A percentile compares a stretch with the other conserved stretches of the same genome.
Evolutionary conservation across 1,140 invertebrate species (phyloP).

Genomic region (Aradophagus sp.): DNA sequence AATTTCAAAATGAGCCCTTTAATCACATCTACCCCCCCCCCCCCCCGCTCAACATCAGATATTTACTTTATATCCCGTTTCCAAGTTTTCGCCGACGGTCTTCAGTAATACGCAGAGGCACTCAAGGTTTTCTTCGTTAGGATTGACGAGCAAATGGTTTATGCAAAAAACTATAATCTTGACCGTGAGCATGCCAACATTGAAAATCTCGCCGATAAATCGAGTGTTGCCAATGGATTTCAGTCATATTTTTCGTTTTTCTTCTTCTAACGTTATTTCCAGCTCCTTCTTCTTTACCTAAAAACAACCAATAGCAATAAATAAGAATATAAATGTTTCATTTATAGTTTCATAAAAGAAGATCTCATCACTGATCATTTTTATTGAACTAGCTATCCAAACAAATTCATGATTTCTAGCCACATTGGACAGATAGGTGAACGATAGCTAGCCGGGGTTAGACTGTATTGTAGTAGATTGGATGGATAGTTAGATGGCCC

Average conservation of each 20-base stretch:
- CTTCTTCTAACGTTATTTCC: slow-evolving; percentile 80
- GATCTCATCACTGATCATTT: too few species aligned
- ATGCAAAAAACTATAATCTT: slow-evolving; percentile 94
- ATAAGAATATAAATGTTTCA: neutral
- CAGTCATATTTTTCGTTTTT: slow-evolving; percentile 84
- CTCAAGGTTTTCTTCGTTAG: slow-evolving; percentile 93
- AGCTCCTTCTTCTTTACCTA: slow-evolving; percentile 85
- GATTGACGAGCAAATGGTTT: slow-evolving; percentile 82
- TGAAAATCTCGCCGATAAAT: slow-evolving; percentile 94
- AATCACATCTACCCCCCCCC: too few species aligned
- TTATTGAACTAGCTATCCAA: too few species aligned
- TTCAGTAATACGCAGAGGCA: slow-evolving; percentile 93
- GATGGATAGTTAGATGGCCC: too few species aligned
- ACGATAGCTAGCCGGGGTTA: too few species aligned
- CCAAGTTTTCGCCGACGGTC: slow-evolving; percentile 93
- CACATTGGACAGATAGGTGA: too few species aligned
- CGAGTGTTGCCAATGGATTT: slow-evolving; percentile 91
- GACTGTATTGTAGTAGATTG: too few species aligned
- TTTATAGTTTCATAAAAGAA: too few species aligned
- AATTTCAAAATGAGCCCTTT: too few species aligned
- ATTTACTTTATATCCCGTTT: slow-evolving; percentile 74
- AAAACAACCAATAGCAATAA: slow-evolving; percentile 31
- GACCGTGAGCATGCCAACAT: slow-evolving; percentile 90
- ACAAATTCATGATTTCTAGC: too few species aligned
- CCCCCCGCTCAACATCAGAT: too few species aligned